Conservation (phyloP, 2,797 vertebrate genomes). For the Basileuterus tristriatus region DNA sequence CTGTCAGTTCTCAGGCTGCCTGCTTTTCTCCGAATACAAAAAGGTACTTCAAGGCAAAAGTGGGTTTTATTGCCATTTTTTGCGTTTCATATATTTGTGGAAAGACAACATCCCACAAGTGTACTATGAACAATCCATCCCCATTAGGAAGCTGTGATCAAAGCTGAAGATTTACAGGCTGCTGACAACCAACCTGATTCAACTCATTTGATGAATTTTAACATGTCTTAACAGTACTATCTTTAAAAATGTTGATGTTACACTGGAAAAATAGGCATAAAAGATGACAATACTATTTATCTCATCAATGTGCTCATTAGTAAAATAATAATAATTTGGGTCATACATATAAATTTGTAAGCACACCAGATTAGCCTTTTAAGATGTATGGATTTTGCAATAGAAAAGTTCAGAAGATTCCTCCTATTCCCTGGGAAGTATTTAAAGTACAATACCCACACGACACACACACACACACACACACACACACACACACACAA, state of each 20-base stretch:
- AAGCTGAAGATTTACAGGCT: background rate
- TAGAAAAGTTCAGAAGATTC: background rate
- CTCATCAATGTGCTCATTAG: background rate
- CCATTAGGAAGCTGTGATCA: rapidly evolving
- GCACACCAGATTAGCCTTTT: background rate
- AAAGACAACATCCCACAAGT: background rate
- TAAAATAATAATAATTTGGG: background rate
- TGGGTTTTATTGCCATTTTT: background rate
- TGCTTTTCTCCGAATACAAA: background rate
- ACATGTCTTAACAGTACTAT: background rate
- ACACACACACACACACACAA: background rate
- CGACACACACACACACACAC: background rate
- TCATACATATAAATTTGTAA: background rate
- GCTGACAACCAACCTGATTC: background rate
- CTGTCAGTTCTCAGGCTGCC: background rate
- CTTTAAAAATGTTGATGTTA: background rate
- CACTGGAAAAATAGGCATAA: background rate
- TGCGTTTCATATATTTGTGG: background rate
- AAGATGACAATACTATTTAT: background rate
- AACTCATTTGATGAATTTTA: background rate
- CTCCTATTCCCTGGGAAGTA: background rate
- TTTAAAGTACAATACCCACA: background rate
- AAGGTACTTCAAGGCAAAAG: background rate
- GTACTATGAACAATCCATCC: background rate
- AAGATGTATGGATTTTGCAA: background rate